phyloP scores from a whole-genome alignment of 1,140 invertebrate genomes.

The Psilanteris sp. region DNA sequence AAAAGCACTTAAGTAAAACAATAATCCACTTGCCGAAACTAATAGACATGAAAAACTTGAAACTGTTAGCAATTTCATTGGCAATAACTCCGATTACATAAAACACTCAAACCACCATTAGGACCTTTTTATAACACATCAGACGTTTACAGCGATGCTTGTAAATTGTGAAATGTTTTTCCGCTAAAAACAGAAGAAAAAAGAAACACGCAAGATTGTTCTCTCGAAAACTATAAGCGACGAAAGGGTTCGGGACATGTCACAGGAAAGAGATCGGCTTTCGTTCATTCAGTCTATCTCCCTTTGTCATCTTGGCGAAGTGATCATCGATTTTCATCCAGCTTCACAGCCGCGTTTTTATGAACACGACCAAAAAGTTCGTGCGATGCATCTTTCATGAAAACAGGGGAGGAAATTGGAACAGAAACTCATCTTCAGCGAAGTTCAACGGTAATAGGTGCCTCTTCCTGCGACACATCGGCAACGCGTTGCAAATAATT shows the following conservation, averaged over 20 bases:
- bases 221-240: constrained; percentile 23
- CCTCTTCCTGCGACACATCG: no score
- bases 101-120: constrained; percentile 8
- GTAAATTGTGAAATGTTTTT: constrained; percentile 17
- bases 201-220: constrained; percentile 15
- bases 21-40: background rate
- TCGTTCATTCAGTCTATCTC: constrained; percentile 6
- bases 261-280: constrained; percentile 29
- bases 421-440: constrained; percentile 57
- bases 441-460: constrained; percentile 38
- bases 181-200: background rate
- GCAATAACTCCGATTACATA: constrained; percentile 3
- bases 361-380: constrained; percentile 61
- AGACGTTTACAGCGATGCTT: constrained; percentile 3
- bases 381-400: constrained; percentile 62
- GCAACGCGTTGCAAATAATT: constrained; percentile 36
- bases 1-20: background rate
- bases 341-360: constrained; percentile 52
- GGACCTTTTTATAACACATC: constrained; percentile 1
- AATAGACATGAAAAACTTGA: background rate
- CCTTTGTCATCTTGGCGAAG: constrained; percentile 51
- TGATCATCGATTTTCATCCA: constrained; percentile 63
- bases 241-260: constrained; percentile 17
- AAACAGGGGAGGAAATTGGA: constrained; percentile 54
- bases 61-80: constrained; percentile 16